phyloP scores from a whole-genome alignment of 2,113 vertebrate species.

The Pelmatolapia mariae region DNA sequence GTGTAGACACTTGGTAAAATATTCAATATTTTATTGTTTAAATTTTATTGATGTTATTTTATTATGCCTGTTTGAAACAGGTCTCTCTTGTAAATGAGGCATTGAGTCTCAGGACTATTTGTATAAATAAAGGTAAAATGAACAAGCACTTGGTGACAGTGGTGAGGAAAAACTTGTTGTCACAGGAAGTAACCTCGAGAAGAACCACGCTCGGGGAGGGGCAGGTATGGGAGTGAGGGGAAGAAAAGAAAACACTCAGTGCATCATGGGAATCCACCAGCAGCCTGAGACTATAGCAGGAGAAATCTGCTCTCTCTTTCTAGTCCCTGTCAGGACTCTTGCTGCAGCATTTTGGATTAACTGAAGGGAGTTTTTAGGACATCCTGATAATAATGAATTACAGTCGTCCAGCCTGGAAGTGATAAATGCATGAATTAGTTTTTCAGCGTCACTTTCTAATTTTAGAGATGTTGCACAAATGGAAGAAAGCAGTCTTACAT shows the following conservation, averaged over 20 bases:
- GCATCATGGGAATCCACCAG: neutral
- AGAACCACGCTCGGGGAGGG: neutral
- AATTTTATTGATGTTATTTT: neutral
- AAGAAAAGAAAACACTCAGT: neutral
- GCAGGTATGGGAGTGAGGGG: neutral
- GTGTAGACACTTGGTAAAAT: rapidly evolving
- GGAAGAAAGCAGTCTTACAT: rapidly evolving
- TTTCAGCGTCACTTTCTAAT: rapidly evolving
- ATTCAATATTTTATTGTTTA: neutral
- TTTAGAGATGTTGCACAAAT: neutral
- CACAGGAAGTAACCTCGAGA: neutral
- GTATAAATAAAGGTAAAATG: neutral
- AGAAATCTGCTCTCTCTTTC: neutral
- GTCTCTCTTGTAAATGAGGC: rapidly evolving
- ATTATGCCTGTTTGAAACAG: neutral
- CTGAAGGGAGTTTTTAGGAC: rapidly evolving
- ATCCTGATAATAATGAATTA: rapidly evolving
- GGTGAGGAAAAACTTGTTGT: neutral
- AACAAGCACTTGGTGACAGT: neutral
- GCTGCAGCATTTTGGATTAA: rapidly evolving
- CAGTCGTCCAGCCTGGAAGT: neutral
- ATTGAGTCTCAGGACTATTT: neutral
- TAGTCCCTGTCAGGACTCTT: rapidly evolving
- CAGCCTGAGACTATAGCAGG: neutral
- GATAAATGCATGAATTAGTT: neutral